Evolutionary conservation across 37 sponge, comb jelly and placozoan genomes (phyloP), one percentile per base, ranked within the genome.

Genomic region (Agelas oroides): DNA sequence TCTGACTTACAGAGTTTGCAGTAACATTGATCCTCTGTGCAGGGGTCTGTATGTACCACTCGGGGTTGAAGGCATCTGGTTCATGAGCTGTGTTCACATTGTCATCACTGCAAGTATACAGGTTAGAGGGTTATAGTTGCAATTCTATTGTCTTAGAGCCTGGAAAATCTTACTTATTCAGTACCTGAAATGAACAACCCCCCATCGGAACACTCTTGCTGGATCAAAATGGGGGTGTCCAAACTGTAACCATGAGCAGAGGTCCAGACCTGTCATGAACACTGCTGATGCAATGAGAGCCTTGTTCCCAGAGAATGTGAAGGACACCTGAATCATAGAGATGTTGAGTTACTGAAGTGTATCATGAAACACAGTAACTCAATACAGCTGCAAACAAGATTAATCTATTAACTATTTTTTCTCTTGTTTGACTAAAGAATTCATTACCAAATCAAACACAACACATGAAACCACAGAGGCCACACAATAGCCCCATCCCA

Each of bases 241-340:
- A 28, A 25, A 53, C 25, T 46, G 16, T 12, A n/a, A 21, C 87
- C 87, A 88, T 5, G 83, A 88, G 62, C 89, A 88, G 2, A 69
- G 36, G 19, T 39, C 31, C 34, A 88, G 18, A 21, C 70, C 70
- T 54, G 59, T 75, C 24, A 70, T 52, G 59, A 70, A 70, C 16
- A 88, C 77, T 31, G 83, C 77, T 5, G 89, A 58, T 14, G 75
- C 82, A 14, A 88, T 70, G 19, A 58, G 17, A 14, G 89, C 89
- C 35, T 46, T 23, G 54, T 88, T 88, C 17, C 53, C 46, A 5
- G 37, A 32, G 27, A 81, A 75, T 34, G 18, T 25, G 24, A 88
- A 12, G 27, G 83, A 76, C n/a, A 82, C 70, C 89, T 88, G n/a
- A 34, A 1, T n/a, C n/a, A n/a, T n/a, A n/a, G n/a, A n/a, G n/a